Evolutionary conservation across 2,888 invertebrate genomes (phyloP), one percentile per base, ranked within the genome.

Genomic region (Nebria brevicollis): DNA sequence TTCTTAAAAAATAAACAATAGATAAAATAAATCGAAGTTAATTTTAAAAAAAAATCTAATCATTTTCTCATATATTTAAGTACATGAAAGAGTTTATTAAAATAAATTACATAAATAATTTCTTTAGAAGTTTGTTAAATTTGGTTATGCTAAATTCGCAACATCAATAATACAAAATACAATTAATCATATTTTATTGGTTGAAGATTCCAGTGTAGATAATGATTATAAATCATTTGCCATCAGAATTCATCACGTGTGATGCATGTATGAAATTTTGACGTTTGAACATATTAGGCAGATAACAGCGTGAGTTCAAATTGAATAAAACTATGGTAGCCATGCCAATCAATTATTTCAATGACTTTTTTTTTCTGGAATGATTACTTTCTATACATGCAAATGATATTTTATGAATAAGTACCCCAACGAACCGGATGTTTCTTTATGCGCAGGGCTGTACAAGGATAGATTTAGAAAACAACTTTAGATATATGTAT

Each of bases 141-240:
- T 54, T 54, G 54, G 54, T 54, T 54, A 13, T 54, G 13, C 7
- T 54, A 13, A 13, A 54, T 54, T 54, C 54, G 54, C 54, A 54
- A 54, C 54, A 54, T 54, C 54, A 54, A 54, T 54, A 54, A 54
- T 54, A 54, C 8, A 54, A 54, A 11, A 54, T 54, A 54, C 13
- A 54, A 54, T 54, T 54, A 54, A 54, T 54, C 54, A 54, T 54
- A 54, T 54, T 54, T 54, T 54, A 54, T 54, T 54, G 54, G 54
- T 54, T 2, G 13, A 8, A 54, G 54, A 11, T 54, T 54, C 13
- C 54, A 8, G 13, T 54, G 54, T 54, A 54, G 54, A 54, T 54
- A 54, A 54, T 54, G 13, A 54, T 11, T 54, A 54, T 54, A 54
- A 54, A 54, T 54, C 54, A 54, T 54, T 54, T 8, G 54, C 54